A percentile compares a stretch with the other conserved stretches of the same genome.
Conservation (phyloP, 1,140 invertebrate genomes). For the Pogonognathellus flavescens region DNA sequence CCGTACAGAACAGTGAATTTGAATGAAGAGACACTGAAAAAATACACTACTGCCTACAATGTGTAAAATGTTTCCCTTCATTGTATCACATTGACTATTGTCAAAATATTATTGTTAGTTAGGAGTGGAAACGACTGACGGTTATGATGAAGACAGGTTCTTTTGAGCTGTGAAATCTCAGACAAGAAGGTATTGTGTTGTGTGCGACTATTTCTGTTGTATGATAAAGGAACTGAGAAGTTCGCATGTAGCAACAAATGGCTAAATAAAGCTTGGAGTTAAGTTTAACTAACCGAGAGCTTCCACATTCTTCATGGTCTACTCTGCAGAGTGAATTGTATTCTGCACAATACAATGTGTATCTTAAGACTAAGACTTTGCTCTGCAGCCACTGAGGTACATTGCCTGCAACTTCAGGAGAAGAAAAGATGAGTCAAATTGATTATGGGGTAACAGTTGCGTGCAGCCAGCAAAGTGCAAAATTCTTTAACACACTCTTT, state of each 20-base stretch:
- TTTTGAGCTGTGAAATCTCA: too few relatives aligned
- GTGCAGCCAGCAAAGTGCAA: conserved; percentile 39
- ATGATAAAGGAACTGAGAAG: background rate
- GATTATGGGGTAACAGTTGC: conserved; percentile 41
- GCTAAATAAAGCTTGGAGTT: conserved; percentile 15
- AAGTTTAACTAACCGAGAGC: conserved; percentile 38
- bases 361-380: background rate
- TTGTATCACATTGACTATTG: background rate
- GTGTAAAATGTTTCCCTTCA: conserved; percentile 13
- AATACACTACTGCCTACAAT: background rate
- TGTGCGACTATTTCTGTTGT: too few relatives aligned
- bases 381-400: conserved; percentile 2
- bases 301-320: conserved; percentile 41
- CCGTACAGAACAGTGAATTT: conserved; percentile 1
- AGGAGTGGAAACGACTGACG: too few relatives aligned
- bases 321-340: background rate
- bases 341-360: background rate
- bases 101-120: too few relatives aligned
- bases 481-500: conserved; percentile 39
- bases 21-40: conserved; percentile 2
- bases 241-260: background rate
- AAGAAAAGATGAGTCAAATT: conserved; percentile 49
- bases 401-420: conserved; percentile 21
- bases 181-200: too few relatives aligned
- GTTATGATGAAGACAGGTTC: too few relatives aligned